phyloP scores from a whole-genome alignment of 2,888 invertebrate species.

The Xestia sexstrigata region DNA sequence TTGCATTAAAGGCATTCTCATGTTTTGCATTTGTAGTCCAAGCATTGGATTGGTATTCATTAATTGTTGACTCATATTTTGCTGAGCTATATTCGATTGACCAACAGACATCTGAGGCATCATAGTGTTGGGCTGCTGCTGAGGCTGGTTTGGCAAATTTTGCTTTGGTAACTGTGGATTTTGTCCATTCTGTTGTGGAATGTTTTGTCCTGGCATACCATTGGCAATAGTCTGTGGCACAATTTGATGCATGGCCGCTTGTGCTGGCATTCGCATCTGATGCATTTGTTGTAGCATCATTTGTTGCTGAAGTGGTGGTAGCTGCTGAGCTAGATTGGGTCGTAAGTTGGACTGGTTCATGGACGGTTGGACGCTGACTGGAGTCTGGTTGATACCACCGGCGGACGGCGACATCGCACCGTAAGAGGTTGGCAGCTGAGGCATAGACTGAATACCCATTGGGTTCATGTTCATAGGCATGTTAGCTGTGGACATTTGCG shows the following conservation, averaged over 20 bases:
- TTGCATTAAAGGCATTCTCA: slow-evolving; percentile 85
- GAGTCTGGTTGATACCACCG: slow-evolving; percentile 76
- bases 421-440: slow-evolving; percentile 80
- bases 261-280: slow-evolving; percentile 84
- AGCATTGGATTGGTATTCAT: slow-evolving; percentile 82
- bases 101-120: slow-evolving; percentile 80
- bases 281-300: slow-evolving; percentile 86
- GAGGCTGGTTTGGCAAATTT: slow-evolving; percentile 79
- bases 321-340: slow-evolving; percentile 77
- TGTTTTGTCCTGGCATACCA: slow-evolving; percentile 72
- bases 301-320: slow-evolving; percentile 81
- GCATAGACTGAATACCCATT: slow-evolving; percentile 83
- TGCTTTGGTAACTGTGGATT: slow-evolving; percentile 76
- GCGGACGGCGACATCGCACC: slow-evolving; percentile 79
- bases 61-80: slow-evolving; percentile 72
- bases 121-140: slow-evolving; percentile 73
- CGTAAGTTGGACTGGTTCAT: slow-evolving; percentile 82
- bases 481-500: slow-evolving; percentile 84
- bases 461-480: slow-evolving; percentile 79
- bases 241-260: slow-evolving; percentile 81
- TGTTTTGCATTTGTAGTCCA: slow-evolving; percentile 84
- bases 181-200: slow-evolving; percentile 79
- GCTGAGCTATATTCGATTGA: slow-evolving; percentile 77
- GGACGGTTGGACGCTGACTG: slow-evolving; percentile 72
- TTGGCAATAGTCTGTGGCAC: slow-evolving; percentile 77